Conservation (phyloP, 2,797 vertebrate genomes). For the Tragopan temminckii region DNA sequence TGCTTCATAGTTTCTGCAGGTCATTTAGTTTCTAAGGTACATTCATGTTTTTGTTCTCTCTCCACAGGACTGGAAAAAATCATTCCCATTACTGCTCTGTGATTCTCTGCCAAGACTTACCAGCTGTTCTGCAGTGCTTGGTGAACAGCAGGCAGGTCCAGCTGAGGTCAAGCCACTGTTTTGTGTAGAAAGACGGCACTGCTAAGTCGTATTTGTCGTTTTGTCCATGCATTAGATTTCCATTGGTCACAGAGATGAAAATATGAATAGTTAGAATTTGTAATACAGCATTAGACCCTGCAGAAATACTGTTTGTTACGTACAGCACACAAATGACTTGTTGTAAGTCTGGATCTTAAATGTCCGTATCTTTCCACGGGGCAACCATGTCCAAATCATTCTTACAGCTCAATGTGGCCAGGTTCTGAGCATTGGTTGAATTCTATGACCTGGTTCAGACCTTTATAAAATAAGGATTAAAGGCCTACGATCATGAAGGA, state of each 20-base stretch:
- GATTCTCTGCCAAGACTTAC: neutral
- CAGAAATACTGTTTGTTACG: neutral
- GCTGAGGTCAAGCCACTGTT: neutral
- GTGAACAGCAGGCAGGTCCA: neutral
- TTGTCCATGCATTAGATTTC: accelerated
- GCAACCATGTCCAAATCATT: neutral
- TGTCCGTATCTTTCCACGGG: neutral
- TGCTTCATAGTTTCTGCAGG: neutral
- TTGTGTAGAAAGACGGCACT: neutral
- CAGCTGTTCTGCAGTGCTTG: neutral
- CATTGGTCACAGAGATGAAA: neutral
- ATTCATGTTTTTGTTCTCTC: neutral
- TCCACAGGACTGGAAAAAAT: neutral
- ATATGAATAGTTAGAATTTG: too few species aligned
- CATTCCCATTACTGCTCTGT: neutral
- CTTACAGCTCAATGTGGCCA: neutral
- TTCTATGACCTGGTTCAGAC: accelerated
- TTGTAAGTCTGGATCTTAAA: neutral
- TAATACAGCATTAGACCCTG: too few species aligned
- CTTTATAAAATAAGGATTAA: neutral
- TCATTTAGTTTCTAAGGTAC: neutral
- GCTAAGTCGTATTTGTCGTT: neutral
- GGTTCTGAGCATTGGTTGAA: neutral
- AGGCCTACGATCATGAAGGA: neutral
- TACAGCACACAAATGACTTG: too few species aligned